Conservation (phyloP, 2,113 vertebrate genomes). For the Cynopterus brachyotis region DNA sequence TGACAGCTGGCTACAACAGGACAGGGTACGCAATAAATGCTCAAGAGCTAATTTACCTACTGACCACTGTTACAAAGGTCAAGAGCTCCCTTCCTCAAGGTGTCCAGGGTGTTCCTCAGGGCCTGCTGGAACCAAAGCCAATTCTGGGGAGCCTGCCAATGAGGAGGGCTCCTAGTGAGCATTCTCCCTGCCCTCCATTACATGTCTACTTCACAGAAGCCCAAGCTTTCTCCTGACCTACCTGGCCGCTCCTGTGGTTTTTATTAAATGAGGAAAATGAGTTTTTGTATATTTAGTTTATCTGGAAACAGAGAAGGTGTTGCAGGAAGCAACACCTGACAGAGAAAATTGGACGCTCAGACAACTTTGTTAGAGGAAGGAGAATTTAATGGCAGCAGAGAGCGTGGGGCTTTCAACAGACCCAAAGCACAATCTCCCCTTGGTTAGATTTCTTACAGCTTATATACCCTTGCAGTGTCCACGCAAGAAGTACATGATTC, state of each 20-base stretch:
- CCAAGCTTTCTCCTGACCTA: background rate
- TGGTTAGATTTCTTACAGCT: no score
- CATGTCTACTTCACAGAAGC: background rate
- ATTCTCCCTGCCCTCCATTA: background rate
- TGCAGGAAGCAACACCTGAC: no score
- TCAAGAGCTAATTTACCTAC: background rate
- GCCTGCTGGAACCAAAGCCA: background rate
- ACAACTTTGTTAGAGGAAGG: no score
- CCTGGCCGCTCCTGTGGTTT: background rate
- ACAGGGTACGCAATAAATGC: background rate
- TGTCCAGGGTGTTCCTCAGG: background rate
- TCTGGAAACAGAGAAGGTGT: slow-evolving; percentile 26
- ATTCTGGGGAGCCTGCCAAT: background rate
- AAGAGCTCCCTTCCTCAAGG: background rate
- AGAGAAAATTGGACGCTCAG: no score
- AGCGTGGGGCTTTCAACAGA: no score
- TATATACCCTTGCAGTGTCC: no score
- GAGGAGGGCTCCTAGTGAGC: background rate
- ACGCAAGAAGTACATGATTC: no score
- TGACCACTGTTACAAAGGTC: background rate
- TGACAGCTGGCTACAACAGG: no score
- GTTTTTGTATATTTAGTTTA: slow-evolving; percentile 41
- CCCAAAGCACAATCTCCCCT: no score
- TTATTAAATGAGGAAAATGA: background rate
- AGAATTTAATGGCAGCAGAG: no score